A percentile compares a stretch with the other conserved stretches of the same genome.
Evolutionary conservation across 1,140 invertebrate species (phyloP).

Genomic region (Drosophila ercepeae): DNA sequence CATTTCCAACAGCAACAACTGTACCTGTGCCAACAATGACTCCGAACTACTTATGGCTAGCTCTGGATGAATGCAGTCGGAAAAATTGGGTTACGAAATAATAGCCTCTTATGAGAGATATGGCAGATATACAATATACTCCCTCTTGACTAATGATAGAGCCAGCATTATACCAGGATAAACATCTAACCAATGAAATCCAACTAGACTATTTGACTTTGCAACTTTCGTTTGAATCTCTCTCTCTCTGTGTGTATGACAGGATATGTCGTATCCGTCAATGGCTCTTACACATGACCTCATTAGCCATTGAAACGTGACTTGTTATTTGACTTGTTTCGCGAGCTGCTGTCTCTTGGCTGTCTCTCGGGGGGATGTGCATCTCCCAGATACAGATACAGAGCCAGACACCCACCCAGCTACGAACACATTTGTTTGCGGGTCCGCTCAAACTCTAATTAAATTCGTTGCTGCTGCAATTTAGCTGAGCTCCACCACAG

Average conservation of each 20-base stretch:
- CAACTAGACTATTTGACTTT: background rate
- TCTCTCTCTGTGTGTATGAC: slow-evolving; percentile 17
- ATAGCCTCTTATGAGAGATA: background rate
- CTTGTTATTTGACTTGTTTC: slow-evolving; percentile 80
- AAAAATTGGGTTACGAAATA: slow-evolving; percentile 1
- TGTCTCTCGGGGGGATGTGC: slow-evolving; percentile 23
- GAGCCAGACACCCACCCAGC: background rate
- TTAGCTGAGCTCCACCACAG: slow-evolving; percentile 61
- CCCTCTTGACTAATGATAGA: background rate
- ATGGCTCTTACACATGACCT: slow-evolving; percentile 81
- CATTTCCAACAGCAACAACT: slow-evolving; percentile 34
- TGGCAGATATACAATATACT: background rate
- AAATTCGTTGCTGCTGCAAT: slow-evolving; percentile 69
- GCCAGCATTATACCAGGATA: background rate
- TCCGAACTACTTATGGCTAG: background rate
- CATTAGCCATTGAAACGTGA: slow-evolving; percentile 82
- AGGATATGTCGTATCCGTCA: slow-evolving; percentile 53
- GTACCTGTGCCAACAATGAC: slow-evolving; percentile 70
- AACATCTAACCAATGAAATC: too few species aligned
- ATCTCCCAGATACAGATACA: slow-evolving; percentile 17
- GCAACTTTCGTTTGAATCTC: background rate
- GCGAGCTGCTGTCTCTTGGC: slow-evolving; percentile 49
- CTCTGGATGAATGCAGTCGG: slow-evolving; percentile 13
- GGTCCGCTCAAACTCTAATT: slow-evolving; percentile 74
- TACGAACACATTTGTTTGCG: slow-evolving; percentile 22